phyloP scores from a whole-genome alignment of 2,113 vertebrate species.

The Galbula dea region DNA sequence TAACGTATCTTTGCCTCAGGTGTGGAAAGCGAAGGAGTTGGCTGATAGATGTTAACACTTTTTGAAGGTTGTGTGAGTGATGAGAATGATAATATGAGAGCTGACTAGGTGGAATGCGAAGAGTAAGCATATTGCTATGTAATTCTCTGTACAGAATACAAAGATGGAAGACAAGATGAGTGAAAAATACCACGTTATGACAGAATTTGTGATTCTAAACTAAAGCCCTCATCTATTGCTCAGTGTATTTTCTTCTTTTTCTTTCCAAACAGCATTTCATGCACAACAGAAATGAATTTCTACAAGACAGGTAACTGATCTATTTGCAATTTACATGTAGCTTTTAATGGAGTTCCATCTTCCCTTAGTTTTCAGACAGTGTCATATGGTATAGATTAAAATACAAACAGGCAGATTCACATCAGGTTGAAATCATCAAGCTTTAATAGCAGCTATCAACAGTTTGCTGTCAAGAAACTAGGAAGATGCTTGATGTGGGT shows the following conservation, averaged over 20 bases:
- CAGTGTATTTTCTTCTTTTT: background rate
- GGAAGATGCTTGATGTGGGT: background rate
- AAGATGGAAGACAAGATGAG: background rate
- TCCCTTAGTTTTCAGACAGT: background rate
- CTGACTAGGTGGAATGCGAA: background rate
- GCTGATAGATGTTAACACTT: background rate
- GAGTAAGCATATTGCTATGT: background rate
- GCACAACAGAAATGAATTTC: background rate
- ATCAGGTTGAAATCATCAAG: constrained; percentile 33
- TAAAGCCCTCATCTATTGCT: background rate
- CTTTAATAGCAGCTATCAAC: constrained; percentile 11
- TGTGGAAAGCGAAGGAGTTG: background rate
- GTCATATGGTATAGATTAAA: background rate
- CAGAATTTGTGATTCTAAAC: background rate
- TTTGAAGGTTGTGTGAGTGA: background rate
- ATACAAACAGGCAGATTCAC: background rate
- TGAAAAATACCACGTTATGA: background rate
- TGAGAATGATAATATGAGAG: background rate
- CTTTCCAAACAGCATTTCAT: background rate
- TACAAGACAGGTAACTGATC: background rate
- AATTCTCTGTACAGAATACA: background rate
- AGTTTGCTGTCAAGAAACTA: background rate
- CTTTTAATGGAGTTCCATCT: background rate
- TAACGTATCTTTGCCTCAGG: background rate
- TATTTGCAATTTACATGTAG: background rate